A percentile compares a stretch with the other conserved stretches of the same genome.
These are phyloP conservation scores for Heliconius charithonia DNA, from an alignment of 2,888 invertebrate genomes.

Conservation along the genomic window DNA sequence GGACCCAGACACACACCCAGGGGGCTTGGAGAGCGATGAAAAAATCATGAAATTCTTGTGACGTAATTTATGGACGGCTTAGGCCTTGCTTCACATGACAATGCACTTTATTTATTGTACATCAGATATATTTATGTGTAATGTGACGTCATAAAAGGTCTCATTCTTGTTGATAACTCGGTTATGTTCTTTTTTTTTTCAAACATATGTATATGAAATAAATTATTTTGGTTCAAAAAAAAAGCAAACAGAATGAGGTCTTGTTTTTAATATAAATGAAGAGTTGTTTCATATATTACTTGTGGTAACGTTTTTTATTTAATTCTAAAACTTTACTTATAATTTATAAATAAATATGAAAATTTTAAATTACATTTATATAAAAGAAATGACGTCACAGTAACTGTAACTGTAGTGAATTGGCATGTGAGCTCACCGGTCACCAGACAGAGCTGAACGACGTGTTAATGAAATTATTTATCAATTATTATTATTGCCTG, in stretches of 20 bases:
- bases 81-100: constrained; percentile 55
- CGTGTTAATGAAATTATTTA: constrained; percentile 74
- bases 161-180: not conserved
- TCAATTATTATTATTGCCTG: constrained; percentile 75
- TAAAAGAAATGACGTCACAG: not conserved
- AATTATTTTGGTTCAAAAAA: not conserved
- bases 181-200: not conserved
- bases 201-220: not conserved
- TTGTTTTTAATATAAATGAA: not conserved
- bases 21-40: not conserved
- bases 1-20: too few relatives aligned
- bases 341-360: not conserved
- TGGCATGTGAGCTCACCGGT: constrained; percentile 51
- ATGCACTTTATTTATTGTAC: constrained; percentile 17
- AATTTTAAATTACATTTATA: constrained; percentile 1
- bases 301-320: not conserved
- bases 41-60: not conserved
- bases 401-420: constrained; percentile 2
- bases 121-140: not conserved
- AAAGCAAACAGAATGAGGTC: constrained; percentile 5
- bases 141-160: not conserved
- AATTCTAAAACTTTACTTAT: not conserved
- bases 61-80: constrained; percentile 5
- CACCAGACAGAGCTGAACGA: constrained; percentile 77
- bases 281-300: not conserved